phyloP scores from a whole-genome alignment of 2,797 vertebrate genomes.

The Gouania willdenowi region DNA sequence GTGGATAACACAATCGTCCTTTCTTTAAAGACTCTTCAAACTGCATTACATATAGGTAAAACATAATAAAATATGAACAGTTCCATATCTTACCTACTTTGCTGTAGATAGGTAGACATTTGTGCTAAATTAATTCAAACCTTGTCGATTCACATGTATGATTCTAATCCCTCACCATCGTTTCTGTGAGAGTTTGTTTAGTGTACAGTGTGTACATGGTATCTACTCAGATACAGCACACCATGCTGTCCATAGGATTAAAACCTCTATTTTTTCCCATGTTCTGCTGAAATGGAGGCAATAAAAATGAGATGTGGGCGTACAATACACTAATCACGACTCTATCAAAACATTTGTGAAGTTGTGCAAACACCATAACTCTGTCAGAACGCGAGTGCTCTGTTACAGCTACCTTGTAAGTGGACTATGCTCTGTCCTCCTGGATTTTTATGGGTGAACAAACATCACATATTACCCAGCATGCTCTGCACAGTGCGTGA shows the following conservation, averaged over 20 bases:
- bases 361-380: slow-evolving; percentile 36
- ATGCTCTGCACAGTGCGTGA: slow-evolving; percentile 22
- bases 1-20: too few species aligned
- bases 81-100: too few species aligned
- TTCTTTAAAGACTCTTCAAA: too few species aligned
- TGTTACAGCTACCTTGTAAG: slow-evolving; percentile 19
- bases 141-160: too few species aligned
- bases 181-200: not conserved
- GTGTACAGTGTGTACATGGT: not conserved
- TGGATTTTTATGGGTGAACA: slow-evolving; percentile 61
- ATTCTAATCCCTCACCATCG: too few species aligned
- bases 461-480: slow-evolving; percentile 55
- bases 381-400: slow-evolving; percentile 11
- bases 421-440: slow-evolving; percentile 61
- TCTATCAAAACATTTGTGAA: slow-evolving; percentile 44
- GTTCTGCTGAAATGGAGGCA: slow-evolving; percentile 3
- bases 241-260: slow-evolving; percentile 15
- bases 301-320: slow-evolving; percentile 18
- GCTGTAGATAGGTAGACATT: too few species aligned
- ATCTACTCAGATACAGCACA: not conserved
- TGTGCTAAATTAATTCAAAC: too few species aligned
- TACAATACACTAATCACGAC: slow-evolving; percentile 1
- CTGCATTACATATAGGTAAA: too few species aligned
- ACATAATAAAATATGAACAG: too few species aligned
- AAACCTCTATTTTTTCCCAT: slow-evolving; percentile 22